A percentile compares a stretch with the other conserved stretches of the same genome.
Evolutionary conservation across 2,888 invertebrate species (phyloP).

Genomic region (Philereme vetulata): DNA sequence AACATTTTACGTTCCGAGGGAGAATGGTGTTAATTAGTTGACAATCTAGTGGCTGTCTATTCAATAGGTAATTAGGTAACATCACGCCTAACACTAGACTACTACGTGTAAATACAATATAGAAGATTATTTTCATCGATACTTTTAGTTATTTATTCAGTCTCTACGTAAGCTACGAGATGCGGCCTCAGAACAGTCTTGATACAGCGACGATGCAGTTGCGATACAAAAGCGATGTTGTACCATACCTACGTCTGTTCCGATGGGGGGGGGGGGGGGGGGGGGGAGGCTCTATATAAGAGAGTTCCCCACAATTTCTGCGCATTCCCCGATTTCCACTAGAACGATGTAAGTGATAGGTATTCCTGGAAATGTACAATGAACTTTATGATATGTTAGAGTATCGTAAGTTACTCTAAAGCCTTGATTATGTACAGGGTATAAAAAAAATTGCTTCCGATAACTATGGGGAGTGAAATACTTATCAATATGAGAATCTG

Average conservation of each 20-base stretch:
- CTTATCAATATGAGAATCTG: no score
- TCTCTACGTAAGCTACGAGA: slow-evolving; percentile 5
- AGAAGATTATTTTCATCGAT: slow-evolving; percentile 6
- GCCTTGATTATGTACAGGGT: no score
- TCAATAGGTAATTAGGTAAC: not conserved
- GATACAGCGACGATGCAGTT: slow-evolving; percentile 4
- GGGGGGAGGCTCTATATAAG: slow-evolving; percentile 15
- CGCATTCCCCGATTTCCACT: slow-evolving; percentile 10
- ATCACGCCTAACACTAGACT: no score
- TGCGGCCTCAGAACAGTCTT: slow-evolving; percentile 8
- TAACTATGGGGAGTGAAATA: no score
- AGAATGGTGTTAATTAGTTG: not conserved
- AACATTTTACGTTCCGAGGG: slow-evolving; percentile 9
- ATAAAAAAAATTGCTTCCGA: no score
- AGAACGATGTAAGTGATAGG: not conserved
- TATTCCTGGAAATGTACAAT: not conserved
- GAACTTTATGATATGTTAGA: not conserved
- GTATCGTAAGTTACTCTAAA: not conserved
- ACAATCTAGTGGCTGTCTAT: no score
- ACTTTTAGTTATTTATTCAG: slow-evolving; percentile 7
- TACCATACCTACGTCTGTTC: not conserved
- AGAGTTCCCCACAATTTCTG: slow-evolving; percentile 15
- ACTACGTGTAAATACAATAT: no score
- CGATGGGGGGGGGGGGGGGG: not conserved
- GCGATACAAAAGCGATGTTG: slow-evolving; percentile 12